These are phyloP conservation scores for Brevimyrus niger DNA, from an alignment of 2,113 vertebrate species.

Conservation along the genomic window DNA sequence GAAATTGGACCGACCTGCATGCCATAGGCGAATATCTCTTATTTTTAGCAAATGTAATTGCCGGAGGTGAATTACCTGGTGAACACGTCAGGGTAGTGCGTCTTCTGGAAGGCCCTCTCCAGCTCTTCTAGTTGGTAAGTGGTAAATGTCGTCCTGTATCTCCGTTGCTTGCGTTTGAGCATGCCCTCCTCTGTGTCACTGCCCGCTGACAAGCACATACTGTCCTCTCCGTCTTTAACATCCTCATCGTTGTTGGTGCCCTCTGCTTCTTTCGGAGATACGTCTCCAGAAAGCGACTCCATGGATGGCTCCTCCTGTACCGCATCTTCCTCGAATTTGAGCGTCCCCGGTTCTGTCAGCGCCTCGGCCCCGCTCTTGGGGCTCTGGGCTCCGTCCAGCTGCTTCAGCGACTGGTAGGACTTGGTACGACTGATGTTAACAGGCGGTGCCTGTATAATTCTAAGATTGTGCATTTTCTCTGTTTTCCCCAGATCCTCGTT, in stretches of 20 bases:
- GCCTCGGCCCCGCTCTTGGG: slow-evolving; percentile 42
- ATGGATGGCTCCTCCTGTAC: slow-evolving; percentile 53
- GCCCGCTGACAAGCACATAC: slow-evolving; percentile 73
- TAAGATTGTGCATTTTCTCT: slow-evolving; percentile 36
- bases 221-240: slow-evolving; percentile 74
- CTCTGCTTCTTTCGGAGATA: slow-evolving; percentile 58
- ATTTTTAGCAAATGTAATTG: neutral
- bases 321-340: slow-evolving; percentile 55
- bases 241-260: slow-evolving; percentile 59
- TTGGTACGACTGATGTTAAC: slow-evolving; percentile 74
- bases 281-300: slow-evolving; percentile 38
- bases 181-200: slow-evolving; percentile 79
- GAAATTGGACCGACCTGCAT: neutral
- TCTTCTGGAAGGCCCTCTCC: slow-evolving; percentile 84
- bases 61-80: slow-evolving; percentile 74
- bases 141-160: slow-evolving; percentile 84
- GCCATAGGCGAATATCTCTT: neutral
- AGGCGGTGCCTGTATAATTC: slow-evolving; percentile 71
- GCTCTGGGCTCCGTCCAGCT: slow-evolving; percentile 21
- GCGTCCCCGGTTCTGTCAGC: slow-evolving; percentile 53
- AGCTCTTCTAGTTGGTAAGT: slow-evolving; percentile 83
- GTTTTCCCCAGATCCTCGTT: slow-evolving; percentile 19
- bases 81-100: slow-evolving; percentile 83
- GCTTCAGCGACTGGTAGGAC: slow-evolving; percentile 57
- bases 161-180: slow-evolving; percentile 79